Conservation (phyloP, 2,113 vertebrate genomes). For the Coreoperca whiteheadi region DNA sequence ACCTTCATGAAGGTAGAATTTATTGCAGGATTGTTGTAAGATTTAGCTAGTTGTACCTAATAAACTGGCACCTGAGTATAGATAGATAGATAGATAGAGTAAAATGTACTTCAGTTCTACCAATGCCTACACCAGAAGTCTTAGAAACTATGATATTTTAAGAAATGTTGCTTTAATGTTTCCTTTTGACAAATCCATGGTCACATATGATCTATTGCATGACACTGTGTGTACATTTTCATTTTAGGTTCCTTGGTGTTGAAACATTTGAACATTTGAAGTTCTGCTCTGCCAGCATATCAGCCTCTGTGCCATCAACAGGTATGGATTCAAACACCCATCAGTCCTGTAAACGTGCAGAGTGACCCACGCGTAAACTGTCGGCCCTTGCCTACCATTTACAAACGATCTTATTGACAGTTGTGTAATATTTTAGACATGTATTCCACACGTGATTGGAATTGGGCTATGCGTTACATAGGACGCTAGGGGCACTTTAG, state of each 20-base stretch:
- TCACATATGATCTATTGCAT: no score
- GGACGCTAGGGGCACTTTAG: constrained; percentile 49
- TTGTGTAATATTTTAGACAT: constrained; percentile 57
- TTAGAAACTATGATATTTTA: neutral
- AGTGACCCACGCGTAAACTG: neutral
- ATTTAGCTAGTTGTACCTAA: neutral
- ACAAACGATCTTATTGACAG: constrained; percentile 20
- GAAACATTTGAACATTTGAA: neutral
- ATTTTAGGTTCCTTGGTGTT: neutral
- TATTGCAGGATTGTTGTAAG: neutral
- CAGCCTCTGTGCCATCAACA: constrained; percentile 10
- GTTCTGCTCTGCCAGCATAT: neutral
- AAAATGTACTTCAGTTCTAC: neutral
- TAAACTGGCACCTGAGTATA: neutral
- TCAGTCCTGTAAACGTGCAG: neutral
- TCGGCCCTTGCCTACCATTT: constrained; percentile 18
- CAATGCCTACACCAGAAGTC: neutral
- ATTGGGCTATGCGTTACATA: constrained; percentile 33
- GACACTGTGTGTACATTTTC: neutral
- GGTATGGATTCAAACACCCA: neutral
- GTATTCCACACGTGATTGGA: constrained; percentile 48
- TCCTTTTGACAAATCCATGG: neutral
- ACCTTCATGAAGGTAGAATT: neutral
- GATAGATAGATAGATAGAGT: constrained; percentile 1
- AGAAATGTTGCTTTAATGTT: neutral